These are phyloP conservation scores for Stenichneumon culpator DNA, from an alignment of 2,888 invertebrate genomes.

Conservation along the genomic window DNA sequence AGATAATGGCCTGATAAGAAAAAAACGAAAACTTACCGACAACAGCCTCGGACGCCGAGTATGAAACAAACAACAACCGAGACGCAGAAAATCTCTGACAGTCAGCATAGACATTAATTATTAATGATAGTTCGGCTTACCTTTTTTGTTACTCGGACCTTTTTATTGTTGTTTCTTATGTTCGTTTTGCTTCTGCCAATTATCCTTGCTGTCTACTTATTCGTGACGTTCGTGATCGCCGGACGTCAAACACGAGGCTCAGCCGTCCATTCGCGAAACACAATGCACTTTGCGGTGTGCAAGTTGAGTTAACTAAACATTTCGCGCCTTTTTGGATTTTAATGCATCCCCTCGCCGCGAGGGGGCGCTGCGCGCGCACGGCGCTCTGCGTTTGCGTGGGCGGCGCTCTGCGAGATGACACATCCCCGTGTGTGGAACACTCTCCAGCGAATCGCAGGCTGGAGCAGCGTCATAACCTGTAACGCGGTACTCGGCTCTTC, in stretches of 20 bases:
- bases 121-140: neutral
- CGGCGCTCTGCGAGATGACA: slow-evolving; percentile 12
- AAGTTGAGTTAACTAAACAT: neutral
- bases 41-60: neutral
- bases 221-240: no score
- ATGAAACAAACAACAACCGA: neutral
- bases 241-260: no score
- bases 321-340: neutral
- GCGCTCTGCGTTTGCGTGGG: slow-evolving; percentile 27
- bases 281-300: no score
- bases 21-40: neutral
- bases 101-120: neutral
- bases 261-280: no score
- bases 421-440: slow-evolving; percentile 1
- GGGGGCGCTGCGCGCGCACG: neutral
- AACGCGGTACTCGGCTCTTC: slow-evolving; percentile 32
- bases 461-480: slow-evolving; percentile 61
- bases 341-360: neutral
- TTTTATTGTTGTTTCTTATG: neutral
- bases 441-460: slow-evolving; percentile 60
- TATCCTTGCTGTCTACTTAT: neutral
- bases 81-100: neutral
- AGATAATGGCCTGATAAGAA: neutral
- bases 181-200: neutral
- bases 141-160: neutral